phyloP scores from a whole-genome alignment of 2,113 vertebrate genomes.

The Taurulus bubalis region DNA sequence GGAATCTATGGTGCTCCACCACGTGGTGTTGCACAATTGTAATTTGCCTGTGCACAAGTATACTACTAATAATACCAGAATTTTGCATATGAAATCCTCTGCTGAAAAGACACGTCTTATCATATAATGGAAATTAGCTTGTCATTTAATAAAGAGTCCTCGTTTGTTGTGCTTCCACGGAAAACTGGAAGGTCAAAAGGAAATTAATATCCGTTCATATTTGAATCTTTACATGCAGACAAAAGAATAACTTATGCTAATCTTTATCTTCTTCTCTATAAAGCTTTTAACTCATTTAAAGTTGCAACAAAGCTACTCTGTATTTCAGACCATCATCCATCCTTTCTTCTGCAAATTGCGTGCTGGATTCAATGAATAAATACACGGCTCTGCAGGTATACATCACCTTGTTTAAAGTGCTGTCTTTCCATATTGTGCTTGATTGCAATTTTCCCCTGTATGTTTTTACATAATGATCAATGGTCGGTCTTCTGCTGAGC shows the following conservation, averaged over 20 bases:
- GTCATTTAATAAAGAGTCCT: slow-evolving; percentile 32
- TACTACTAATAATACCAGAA: slow-evolving; percentile 26
- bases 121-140: slow-evolving; percentile 54
- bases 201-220: slow-evolving; percentile 48
- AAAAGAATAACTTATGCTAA: slow-evolving; percentile 22
- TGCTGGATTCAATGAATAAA: slow-evolving; percentile 41
- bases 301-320: slow-evolving; percentile 1
- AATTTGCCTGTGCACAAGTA: slow-evolving; percentile 29
- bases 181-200: slow-evolving; percentile 29
- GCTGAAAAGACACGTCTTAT: slow-evolving; percentile 46
- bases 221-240: slow-evolving; percentile 24
- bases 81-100: slow-evolving; percentile 44
- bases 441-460: slow-evolving; percentile 59
- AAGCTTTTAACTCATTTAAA: slow-evolving; percentile 5
- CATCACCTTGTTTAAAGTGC: slow-evolving; percentile 58
- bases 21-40: slow-evolving; percentile 1
- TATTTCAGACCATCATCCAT: slow-evolving; percentile 7
- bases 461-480: slow-evolving; percentile 68
- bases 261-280: not conserved
- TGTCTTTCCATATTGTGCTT: slow-evolving; percentile 62
- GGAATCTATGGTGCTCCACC: slow-evolving; percentile 10
- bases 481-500: slow-evolving; percentile 67
- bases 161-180: slow-evolving; percentile 37
- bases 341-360: slow-evolving; percentile 3
- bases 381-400: slow-evolving; percentile 10